Evolutionary conservation across 2,888 invertebrate species (phyloP).

Genomic region (Pandemis corylana): DNA sequence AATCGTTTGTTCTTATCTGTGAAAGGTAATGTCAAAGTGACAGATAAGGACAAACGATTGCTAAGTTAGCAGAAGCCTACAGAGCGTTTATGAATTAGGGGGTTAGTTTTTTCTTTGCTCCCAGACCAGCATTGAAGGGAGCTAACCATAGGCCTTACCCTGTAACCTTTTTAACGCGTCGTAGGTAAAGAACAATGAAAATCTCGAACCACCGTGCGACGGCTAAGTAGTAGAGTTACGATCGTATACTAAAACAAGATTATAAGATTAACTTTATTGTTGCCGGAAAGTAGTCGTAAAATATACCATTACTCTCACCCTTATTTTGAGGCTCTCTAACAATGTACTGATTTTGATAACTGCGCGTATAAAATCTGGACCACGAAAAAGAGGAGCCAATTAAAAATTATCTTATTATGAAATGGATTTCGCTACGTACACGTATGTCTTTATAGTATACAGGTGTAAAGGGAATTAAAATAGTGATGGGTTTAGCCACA

Average conservation of each 20-base stretch:
- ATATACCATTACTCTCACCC: constrained; percentile 43
- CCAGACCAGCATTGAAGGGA: too few species aligned
- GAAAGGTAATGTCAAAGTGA: too few species aligned
- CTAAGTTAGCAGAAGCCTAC: too few species aligned
- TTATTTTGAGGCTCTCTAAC: constrained; percentile 12
- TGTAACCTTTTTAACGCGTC: background rate
- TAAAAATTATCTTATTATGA: background rate
- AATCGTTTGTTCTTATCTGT: too few species aligned
- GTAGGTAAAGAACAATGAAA: constrained; percentile 27
- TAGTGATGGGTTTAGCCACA: too few species aligned
- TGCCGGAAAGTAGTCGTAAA: constrained; percentile 49
- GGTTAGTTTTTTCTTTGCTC: too few species aligned
- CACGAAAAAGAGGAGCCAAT: background rate
- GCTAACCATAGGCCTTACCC: too few species aligned
- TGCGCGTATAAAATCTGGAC: background rate
- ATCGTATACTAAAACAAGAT: constrained; percentile 51
- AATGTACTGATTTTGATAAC: constrained; percentile 28
- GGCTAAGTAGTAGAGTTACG: constrained; percentile 43
- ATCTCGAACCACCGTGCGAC: constrained; percentile 28
- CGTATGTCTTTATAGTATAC: too few species aligned
- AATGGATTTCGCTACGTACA: too few species aligned
- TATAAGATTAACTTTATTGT: constrained; percentile 54
- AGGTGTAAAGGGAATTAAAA: too few species aligned
- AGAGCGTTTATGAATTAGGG: too few species aligned
- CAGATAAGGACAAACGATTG: too few species aligned